Evolutionary conservation across 2,797 vertebrate genomes (phyloP).

Genomic region (Tinamus major): DNA sequence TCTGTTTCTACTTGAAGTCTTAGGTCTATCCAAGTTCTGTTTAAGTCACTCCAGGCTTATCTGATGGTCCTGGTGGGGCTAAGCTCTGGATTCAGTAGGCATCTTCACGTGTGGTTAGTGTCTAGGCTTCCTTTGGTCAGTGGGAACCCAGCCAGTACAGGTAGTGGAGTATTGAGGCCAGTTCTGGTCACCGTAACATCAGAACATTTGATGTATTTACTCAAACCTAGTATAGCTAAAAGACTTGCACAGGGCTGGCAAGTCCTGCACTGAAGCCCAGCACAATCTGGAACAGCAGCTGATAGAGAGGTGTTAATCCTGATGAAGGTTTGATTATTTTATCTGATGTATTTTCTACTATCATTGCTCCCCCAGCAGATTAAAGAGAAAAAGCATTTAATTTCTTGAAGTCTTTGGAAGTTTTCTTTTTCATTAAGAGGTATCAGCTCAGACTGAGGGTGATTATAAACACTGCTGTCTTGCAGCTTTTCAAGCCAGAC

Average conservation of each 20-base stretch:
- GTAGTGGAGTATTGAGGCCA: neutral
- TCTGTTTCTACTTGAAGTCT: neutral
- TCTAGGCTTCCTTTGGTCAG: conserved; percentile 32
- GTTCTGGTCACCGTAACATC: neutral
- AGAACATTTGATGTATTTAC: neutral
- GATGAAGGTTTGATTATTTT: neutral
- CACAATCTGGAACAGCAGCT: neutral
- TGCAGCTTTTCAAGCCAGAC: neutral
- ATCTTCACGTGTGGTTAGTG: conserved; percentile 16
- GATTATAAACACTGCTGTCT: neutral
- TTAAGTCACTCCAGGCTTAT: neutral
- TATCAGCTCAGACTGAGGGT: neutral
- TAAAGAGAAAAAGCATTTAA: neutral
- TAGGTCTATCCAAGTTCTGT: neutral
- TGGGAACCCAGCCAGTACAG: neutral
- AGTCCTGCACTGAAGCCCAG: neutral
- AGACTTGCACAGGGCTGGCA: neutral
- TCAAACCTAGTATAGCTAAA: neutral
- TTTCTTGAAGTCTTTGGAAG: neutral
- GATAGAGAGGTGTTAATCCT: neutral
- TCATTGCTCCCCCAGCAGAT: neutral
- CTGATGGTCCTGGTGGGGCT: neutral
- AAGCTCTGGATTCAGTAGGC: conserved; percentile 14
- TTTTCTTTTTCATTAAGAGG: neutral
- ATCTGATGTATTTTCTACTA: neutral